These are phyloP conservation scores for Anas platyrhynchos DNA, from an alignment of 2,113 vertebrate genomes.

Conservation along the genomic window DNA sequence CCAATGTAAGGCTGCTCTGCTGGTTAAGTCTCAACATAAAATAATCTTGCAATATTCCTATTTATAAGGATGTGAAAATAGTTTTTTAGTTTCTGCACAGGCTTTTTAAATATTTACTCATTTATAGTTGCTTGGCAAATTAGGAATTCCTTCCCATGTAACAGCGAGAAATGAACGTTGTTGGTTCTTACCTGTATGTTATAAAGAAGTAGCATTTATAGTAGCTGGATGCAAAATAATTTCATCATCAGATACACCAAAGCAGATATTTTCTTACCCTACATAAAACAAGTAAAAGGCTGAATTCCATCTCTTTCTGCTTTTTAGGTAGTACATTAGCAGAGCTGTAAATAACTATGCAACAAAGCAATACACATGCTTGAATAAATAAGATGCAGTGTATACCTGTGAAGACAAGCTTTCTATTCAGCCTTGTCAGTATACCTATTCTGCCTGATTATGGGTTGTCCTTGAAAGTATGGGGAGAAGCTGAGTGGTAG, in stretches of 20 bases:
- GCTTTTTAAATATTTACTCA: not conserved
- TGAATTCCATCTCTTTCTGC: not conserved
- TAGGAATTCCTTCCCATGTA: not conserved
- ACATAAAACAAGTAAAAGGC: not conserved
- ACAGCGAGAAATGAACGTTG: fast-evolving
- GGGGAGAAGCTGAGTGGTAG: not conserved
- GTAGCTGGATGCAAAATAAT: not conserved
- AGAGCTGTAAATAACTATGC: not conserved
- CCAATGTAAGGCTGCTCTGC: not conserved
- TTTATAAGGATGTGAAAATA: fast-evolving
- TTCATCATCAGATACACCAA: not conserved
- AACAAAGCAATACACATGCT: not conserved
- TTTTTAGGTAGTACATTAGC: not conserved
- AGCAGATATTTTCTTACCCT: not conserved
- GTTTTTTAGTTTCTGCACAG: not conserved
- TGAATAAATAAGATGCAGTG: not conserved
- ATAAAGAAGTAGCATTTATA: not conserved
- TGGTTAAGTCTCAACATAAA: not conserved
- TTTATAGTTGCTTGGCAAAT: not conserved
- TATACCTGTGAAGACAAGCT: not conserved
- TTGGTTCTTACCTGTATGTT: not conserved
- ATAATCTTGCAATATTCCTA: not conserved
- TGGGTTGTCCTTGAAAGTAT: not conserved
- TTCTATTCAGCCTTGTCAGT: not conserved
- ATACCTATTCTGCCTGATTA: not conserved